Base-by-base conservation (phyloP, 2,797 vertebrate genomes). In the Silurus lanzhouensis region DNA sequence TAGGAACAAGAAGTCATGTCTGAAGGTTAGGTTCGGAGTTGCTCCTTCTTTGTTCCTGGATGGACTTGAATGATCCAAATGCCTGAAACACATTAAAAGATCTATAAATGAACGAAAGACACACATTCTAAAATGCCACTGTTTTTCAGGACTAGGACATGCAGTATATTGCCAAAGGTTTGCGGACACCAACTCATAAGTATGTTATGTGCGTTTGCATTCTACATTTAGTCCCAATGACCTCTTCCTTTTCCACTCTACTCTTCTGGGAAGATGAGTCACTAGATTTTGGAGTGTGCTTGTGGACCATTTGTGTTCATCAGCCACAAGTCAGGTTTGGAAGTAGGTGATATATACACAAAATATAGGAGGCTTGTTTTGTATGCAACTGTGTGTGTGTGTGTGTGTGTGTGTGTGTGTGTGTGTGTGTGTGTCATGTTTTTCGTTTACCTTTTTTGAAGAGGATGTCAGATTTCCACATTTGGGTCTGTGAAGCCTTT, bases 401-500 rank as follows among this genome's bases (percentile, higher is more conserved):
- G 31, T 38, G 31, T 38, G 31, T 38, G 31, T 38, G 31, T 38
- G 31, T 38, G 31, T 38, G 31, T 48, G 9, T 72, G 44, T 48
- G 70, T 76, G 60, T 61, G 60, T 61, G 60, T 61, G 60, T 83
- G 80, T 81, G 68, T 15, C 27, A 27, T 48, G n/a, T 68, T 48
- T 27, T 63, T 84, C 86, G 85, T 82, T 92, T 93, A 94, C 94
- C 92, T 2, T 67, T 48, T 31, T 88, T 60, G n/a, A 64, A 4
- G 64, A 58, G 85, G 88, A 31, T 80, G 87, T 99, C 96, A 99
- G 91, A 99, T 98, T 95, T 99, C 98, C 93, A 99, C 95, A 0
- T 97, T 97, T 82, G 96, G 96, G 91, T 99, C 98, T 87, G 98
- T 99, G 94, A 99, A 99, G 92, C 98, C 98, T 92, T 98, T 99